These are phyloP conservation scores for Calliscelio sp. DNA, from an alignment of 2,888 invertebrate genomes.

Conservation along the genomic window DNA sequence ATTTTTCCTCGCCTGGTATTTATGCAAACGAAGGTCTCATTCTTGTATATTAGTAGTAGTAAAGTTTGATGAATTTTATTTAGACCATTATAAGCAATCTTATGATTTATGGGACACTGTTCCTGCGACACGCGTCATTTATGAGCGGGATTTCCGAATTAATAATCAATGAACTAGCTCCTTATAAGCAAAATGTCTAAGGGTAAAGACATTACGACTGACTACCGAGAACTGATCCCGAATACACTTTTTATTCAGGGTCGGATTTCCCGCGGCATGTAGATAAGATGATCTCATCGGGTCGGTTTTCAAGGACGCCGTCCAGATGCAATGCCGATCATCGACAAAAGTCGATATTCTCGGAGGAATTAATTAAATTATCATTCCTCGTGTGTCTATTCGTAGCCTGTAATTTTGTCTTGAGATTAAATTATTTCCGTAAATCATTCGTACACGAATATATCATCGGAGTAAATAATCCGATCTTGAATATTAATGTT, in stretches of 20 bases:
- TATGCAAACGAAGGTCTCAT: slow-evolving; percentile 5
- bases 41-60: neutral
- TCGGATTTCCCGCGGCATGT: slow-evolving; percentile 27
- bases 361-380: slow-evolving; percentile 47
- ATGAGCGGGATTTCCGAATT: slow-evolving; percentile 46
- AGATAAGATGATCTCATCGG: slow-evolving; percentile 43
- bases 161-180: slow-evolving; percentile 12
- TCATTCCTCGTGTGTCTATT: slow-evolving; percentile 32
- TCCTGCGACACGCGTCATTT: slow-evolving; percentile 12
- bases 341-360: neutral
- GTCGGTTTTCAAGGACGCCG: neutral
- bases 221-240: slow-evolving; percentile 23
- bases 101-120: slow-evolving; percentile 23
- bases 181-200: slow-evolving; percentile 23
- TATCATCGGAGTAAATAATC: slow-evolving; percentile 45
- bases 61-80: slow-evolving; percentile 4
- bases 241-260: slow-evolving; percentile 27
- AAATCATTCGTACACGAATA: slow-evolving; percentile 31
- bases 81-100: slow-evolving; percentile 25
- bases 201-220: no score
- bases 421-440: slow-evolving; percentile 41
- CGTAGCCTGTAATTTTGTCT: slow-evolving; percentile 51
- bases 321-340: neutral
- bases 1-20: neutral
- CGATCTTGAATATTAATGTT: slow-evolving; percentile 49